Conservation (phyloP, 92 coral and sea anemone species). For the Porites cylindrica region DNA sequence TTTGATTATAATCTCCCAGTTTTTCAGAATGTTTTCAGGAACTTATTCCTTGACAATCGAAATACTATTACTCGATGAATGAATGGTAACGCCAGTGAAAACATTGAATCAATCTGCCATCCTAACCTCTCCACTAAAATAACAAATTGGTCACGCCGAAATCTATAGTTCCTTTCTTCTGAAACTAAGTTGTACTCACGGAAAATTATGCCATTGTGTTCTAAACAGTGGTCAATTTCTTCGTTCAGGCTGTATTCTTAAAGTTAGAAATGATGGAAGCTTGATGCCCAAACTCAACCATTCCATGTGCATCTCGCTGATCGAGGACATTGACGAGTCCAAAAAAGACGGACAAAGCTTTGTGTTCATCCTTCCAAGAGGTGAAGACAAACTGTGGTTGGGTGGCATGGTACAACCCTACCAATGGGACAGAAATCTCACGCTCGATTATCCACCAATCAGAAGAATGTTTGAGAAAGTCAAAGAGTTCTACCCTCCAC, state of each 20-base stretch:
- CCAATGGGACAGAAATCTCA: constrained; percentile 48
- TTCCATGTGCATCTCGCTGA: constrained; percentile 41
- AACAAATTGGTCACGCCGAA: too few relatives aligned
- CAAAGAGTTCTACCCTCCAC: constrained; percentile 54
- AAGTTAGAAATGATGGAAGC: constrained; percentile 48
- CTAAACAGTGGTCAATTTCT: too few relatives aligned
- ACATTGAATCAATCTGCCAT: too few relatives aligned
- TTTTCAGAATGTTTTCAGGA: too few relatives aligned
- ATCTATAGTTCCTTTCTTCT: too few relatives aligned
- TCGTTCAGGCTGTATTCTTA: constrained; percentile 23
- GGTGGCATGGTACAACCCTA: constrained; percentile 55
- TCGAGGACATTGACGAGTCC: constrained; percentile 54
- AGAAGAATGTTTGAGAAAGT: constrained; percentile 55
- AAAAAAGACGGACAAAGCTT: constrained; percentile 46
- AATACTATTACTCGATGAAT: too few relatives aligned
- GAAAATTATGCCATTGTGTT: too few relatives aligned
- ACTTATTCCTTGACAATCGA: too few relatives aligned
- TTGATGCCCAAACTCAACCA: constrained; percentile 52
- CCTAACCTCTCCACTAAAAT: too few relatives aligned
- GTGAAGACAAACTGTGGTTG: constrained; percentile 50
- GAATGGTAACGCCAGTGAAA: too few relatives aligned
- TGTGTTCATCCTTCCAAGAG: constrained; percentile 49
- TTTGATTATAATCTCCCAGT: too few relatives aligned
- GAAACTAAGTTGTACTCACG: too few relatives aligned
- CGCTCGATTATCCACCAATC: constrained; percentile 48